phyloP scores from a whole-genome alignment of 2,113 vertebrate genomes.

The Oreochromis spilurus region DNA sequence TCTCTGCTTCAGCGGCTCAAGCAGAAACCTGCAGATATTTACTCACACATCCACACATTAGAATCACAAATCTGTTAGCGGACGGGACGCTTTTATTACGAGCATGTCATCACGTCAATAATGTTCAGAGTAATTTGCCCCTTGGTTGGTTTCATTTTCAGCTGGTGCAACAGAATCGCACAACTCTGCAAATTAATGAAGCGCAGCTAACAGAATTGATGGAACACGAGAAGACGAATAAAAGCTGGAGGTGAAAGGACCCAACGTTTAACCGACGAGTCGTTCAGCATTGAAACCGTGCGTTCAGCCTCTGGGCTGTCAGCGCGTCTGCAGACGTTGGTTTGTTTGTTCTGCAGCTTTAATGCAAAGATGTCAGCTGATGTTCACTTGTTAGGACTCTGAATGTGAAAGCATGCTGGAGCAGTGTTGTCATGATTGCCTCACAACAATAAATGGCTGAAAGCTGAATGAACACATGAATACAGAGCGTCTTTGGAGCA shows the following conservation, averaged over 20 bases:
- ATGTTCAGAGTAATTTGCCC: neutral
- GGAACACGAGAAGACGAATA: neutral
- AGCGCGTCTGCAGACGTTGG: neutral
- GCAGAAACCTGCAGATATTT: neutral
- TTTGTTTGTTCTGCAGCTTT: neutral
- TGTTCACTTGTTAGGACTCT: neutral
- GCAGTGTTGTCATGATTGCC: neutral
- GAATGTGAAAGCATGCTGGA: neutral
- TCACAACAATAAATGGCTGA: neutral
- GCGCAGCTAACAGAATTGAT: neutral
- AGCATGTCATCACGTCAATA: neutral
- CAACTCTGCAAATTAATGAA: conserved; percentile 6
- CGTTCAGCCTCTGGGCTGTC: neutral
- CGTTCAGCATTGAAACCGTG: neutral
- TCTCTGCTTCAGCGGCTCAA: neutral
- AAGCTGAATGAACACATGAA: neutral
- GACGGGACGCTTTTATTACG: neutral
- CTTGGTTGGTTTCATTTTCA: conserved; percentile 4
- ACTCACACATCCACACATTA: neutral
- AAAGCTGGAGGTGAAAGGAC: neutral
- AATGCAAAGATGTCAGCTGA: neutral
- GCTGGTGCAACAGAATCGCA: neutral
- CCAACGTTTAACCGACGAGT: neutral
- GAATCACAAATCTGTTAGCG: neutral
- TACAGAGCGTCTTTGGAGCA: neutral